These are phyloP conservation scores for Petrocephalus zakoni DNA, from an alignment of 2,113 vertebrate species.

Conservation along the genomic window DNA sequence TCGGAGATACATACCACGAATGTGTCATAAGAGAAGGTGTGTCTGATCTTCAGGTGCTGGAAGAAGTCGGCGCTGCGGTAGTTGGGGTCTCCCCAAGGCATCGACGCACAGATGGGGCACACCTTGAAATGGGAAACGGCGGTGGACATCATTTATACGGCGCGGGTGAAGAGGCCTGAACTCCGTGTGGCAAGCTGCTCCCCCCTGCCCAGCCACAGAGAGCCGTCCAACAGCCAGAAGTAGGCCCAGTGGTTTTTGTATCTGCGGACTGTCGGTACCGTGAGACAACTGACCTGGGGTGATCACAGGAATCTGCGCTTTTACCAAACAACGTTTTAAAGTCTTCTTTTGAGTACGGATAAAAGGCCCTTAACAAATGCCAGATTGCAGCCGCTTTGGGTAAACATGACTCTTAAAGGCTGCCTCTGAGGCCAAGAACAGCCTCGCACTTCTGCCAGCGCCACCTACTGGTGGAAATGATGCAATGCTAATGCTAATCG, in stretches of 20 bases:
- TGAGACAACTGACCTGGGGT: not conserved
- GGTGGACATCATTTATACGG: not conserved
- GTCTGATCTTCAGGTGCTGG: slow-evolving; percentile 87
- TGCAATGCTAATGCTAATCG: not conserved
- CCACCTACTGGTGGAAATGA: not conserved
- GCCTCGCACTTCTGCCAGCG: no score
- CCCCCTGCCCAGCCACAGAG: not conserved
- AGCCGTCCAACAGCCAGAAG: not conserved
- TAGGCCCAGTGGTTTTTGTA: not conserved
- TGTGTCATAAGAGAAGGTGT: slow-evolving; percentile 93
- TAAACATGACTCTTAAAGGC: not conserved
- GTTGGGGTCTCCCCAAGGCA: slow-evolving; percentile 96
- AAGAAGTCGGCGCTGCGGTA: slow-evolving; percentile 95
- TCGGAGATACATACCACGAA: slow-evolving; percentile 78
- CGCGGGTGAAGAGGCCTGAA: not conserved
- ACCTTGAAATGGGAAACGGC: slow-evolving; percentile 62
- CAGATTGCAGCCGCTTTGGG: not conserved
- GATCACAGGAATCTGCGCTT: not conserved
- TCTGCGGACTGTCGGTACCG: not conserved
- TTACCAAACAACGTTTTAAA: not conserved
- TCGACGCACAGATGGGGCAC: slow-evolving; percentile 94
- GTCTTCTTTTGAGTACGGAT: not conserved
- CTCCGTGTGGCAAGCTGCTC: not conserved
- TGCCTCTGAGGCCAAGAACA: not conserved
- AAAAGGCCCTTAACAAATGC: not conserved